Conservation (phyloP, 30 jellyfish, hydroid and myxozoan species). For the Aurelia aurita complex sp. Pacific region DNA sequence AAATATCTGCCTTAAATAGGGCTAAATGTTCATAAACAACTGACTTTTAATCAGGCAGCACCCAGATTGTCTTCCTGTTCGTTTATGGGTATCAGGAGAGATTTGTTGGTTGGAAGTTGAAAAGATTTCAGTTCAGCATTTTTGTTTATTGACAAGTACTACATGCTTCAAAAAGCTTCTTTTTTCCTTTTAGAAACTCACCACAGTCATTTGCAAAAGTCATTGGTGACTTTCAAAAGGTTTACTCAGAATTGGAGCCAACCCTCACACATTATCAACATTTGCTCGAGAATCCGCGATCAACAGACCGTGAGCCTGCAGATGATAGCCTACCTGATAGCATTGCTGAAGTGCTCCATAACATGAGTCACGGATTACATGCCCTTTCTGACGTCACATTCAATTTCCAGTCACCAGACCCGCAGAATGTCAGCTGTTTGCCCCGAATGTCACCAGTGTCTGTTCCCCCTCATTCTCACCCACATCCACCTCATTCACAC, state of each 20-base stretch:
- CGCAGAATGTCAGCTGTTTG: constrained; percentile 71
- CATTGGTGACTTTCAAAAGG: constrained; percentile 48
- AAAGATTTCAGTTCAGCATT: no score
- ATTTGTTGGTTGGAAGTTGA: no score
- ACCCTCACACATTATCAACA: constrained; percentile 65
- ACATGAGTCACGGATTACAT: constrained; percentile 89
- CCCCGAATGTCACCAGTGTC: constrained; percentile 92
- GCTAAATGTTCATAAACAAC: no score
- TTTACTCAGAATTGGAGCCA: constrained; percentile 66
- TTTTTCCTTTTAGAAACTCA: constrained; percentile 19
- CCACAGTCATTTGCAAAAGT: constrained; percentile 80
- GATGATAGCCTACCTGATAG: constrained; percentile 87
- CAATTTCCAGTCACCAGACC: constrained; percentile 91
- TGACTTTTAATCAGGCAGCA: no score
- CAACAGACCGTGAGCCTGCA: constrained; percentile 24
- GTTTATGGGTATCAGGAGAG: no score
- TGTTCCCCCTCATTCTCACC: constrained; percentile 51
- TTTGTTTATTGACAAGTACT: no score
- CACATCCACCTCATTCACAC: constrained; percentile 22
- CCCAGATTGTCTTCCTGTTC: no score
- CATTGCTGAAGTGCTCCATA: constrained; percentile 90
- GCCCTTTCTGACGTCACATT: constrained; percentile 94
- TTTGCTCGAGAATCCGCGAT: constrained; percentile 64
- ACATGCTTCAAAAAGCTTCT: not conserved
- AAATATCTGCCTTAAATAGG: no score